Evolutionary conservation across 2,113 vertebrate genomes (phyloP), one percentile per base, ranked within the genome.

Genomic region (Pteruthius melanotis): DNA sequence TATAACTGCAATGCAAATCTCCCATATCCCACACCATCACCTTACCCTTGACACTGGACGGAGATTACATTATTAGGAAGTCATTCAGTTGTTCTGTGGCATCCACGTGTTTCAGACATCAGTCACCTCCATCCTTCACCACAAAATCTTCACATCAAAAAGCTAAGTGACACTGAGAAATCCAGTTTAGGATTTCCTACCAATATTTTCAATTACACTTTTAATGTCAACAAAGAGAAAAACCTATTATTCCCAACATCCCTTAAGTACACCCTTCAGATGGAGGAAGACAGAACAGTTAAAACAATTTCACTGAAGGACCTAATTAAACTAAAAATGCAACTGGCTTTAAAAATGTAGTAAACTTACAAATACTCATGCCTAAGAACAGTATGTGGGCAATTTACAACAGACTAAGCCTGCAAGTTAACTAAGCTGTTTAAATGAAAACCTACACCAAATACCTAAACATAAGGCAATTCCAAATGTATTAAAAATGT

Each of bases 371-470:
- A 86, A 71, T 70, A 71, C 42, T 68, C 26, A 68, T 52, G 39
- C 20, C 71, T 42, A 83, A 21, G 31, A 84, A 87, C 17, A 78
- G 8, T 37, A 69, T 49, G 15, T 7, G 9, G 15, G 19, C 14
- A 56, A 83, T 76, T 90, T 88, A 76, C 63, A 80, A 85, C 35
- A 88, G 57, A 66, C 28, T 61, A 61, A 82, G 33, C 35, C 35
- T 71, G 35, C 26, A 54, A 69, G 15, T 66, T 60, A 91, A 37
- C 53, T n/a, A 75, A 82, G 31, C 4, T 80, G 45, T 40, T 84
- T 40, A 86, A 64, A 66, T 54, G 8, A 90, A 87, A 80, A 47
- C 15, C 7, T 63, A 78, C 15, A 21, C 12, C 2, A 70, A 90
- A 79, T 50, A 66, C 4, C 20, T 49, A 37, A 40, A 44, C 7